Conservation (phyloP, 2,113 vertebrate species). For the Dicentrarchus labrax region DNA sequence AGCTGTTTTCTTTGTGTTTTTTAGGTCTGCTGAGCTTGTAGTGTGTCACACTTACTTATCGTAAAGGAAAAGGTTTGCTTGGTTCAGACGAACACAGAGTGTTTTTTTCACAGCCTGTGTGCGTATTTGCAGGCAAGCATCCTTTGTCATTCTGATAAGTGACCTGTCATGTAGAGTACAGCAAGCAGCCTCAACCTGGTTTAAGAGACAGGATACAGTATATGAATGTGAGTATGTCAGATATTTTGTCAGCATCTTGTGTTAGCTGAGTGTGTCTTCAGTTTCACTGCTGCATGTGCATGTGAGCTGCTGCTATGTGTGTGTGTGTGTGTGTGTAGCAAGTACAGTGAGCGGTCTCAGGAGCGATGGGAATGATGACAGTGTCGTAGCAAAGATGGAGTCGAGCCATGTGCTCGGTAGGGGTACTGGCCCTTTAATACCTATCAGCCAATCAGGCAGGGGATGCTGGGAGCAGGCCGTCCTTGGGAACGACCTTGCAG, state of each 20-base stretch:
- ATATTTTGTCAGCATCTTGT: constrained; percentile 48
- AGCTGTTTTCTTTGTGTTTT: constrained; percentile 57
- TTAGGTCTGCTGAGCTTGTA: constrained; percentile 67
- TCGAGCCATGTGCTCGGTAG: constrained; percentile 68
- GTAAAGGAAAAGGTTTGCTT: constrained; percentile 49
- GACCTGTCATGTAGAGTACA: constrained; percentile 32
- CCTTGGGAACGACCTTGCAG: constrained; percentile 87
- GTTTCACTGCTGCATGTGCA: constrained; percentile 29
- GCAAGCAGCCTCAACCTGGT: constrained; percentile 25
- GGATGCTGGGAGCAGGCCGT: constrained; percentile 79
- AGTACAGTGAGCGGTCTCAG: constrained; percentile 58
- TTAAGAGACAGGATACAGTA: constrained; percentile 13
- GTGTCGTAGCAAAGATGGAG: constrained; percentile 55
- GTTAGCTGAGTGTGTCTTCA: constrained; percentile 21
- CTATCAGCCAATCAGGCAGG: constrained; percentile 79
- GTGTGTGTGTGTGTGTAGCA: constrained; percentile 38
- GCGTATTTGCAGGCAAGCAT: constrained; percentile 34
- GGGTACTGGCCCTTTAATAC: constrained; percentile 83
- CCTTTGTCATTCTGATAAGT: constrained; percentile 56
- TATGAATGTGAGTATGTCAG: constrained; percentile 19
- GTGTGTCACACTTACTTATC: constrained; percentile 62
- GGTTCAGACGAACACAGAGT: constrained; percentile 14
- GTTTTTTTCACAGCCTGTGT: constrained; percentile 10
- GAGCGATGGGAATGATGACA: constrained; percentile 56
- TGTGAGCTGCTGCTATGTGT: constrained; percentile 33